Evolutionary conservation across 2,888 invertebrate genomes (phyloP).

Genomic region (Pollenia griseotomentosa): DNA sequence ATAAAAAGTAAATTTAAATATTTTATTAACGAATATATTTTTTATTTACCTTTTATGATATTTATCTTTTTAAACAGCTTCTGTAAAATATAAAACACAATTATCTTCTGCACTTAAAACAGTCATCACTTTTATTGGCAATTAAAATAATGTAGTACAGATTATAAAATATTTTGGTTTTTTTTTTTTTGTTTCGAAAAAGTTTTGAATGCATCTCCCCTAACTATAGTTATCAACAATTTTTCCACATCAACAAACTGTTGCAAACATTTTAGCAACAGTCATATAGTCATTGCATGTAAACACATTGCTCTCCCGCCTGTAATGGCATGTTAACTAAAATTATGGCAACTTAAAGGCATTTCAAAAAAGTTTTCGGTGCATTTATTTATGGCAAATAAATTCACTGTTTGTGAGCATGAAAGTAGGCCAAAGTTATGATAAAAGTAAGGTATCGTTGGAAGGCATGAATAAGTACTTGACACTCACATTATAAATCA

Average conservation of each 20-base stretch:
- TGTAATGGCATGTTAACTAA: background rate
- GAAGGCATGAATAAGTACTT: slow-evolving; percentile 48
- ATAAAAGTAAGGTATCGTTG: background rate
- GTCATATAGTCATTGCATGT: background rate
- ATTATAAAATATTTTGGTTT: background rate
- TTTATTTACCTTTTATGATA: background rate
- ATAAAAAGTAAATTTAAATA: no score
- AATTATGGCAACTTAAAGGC: background rate
- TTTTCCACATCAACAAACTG: slow-evolving; percentile 43
- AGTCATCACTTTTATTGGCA: background rate
- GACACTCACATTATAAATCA: slow-evolving; percentile 63
- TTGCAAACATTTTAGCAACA: slow-evolving; percentile 10
- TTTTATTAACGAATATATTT: no score
- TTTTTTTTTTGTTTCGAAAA: background rate
- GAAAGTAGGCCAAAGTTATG: slow-evolving; percentile 58
- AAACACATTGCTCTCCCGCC: background rate
- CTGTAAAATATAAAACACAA: background rate
- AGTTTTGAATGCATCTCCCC: background rate
- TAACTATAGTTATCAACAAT: slow-evolving; percentile 12
- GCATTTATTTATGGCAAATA: slow-evolving; percentile 38
- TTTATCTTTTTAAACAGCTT: background rate
- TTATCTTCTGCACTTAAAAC: no score
- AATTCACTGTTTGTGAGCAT: background rate
- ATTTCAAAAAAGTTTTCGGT: slow-evolving; percentile 31
- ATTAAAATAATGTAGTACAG: background rate